Conservation (phyloP, 2,113 vertebrate species). For the Austrofundulus limnaeus region DNA sequence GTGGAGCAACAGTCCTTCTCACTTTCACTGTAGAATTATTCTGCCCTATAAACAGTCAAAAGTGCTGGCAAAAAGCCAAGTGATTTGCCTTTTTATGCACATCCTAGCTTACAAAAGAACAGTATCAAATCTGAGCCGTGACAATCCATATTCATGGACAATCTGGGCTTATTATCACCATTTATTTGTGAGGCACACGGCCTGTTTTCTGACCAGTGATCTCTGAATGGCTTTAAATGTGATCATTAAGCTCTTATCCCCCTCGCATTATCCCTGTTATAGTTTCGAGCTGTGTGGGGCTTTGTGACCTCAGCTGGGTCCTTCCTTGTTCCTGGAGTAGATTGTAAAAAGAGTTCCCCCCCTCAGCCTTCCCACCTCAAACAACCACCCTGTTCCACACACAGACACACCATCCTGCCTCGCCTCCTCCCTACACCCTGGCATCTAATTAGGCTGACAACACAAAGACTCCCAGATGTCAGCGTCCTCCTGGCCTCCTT, state of each 20-base stretch:
- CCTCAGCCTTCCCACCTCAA: constrained; percentile 25
- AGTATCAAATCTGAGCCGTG: constrained; percentile 54
- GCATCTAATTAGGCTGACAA: constrained; percentile 73
- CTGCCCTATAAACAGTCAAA: constrained; percentile 1
- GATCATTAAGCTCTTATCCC: constrained; percentile 73
- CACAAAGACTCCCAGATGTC: constrained; percentile 80
- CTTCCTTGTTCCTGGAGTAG: constrained; percentile 68
- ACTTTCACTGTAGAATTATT: constrained; percentile 39
- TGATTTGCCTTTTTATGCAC: constrained; percentile 34
- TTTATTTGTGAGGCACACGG: constrained; percentile 49
- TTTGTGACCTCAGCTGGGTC: constrained; percentile 66
- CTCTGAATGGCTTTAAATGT: constrained; percentile 67
- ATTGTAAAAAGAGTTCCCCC: constrained; percentile 62
- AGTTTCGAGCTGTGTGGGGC: constrained; percentile 56
- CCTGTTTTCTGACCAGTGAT: constrained; percentile 42
- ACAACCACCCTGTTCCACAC: constrained; percentile 25
- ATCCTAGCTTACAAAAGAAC: constrained; percentile 49
- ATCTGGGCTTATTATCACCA: constrained; percentile 60
- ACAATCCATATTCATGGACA: constrained; percentile 69
- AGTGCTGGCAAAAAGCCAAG: background rate
- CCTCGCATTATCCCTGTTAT: constrained; percentile 57
- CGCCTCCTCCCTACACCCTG: constrained; percentile 57
- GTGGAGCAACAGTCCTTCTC: constrained; percentile 38
- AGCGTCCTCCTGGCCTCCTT: constrained; percentile 68
- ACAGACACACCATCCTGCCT: constrained; percentile 42